A percentile compares a stretch with the other conserved stretches of the same genome.
phyloP scores from a whole-genome alignment of 2,888 invertebrate genomes.

The Disparrhopalites patrizii region DNA sequence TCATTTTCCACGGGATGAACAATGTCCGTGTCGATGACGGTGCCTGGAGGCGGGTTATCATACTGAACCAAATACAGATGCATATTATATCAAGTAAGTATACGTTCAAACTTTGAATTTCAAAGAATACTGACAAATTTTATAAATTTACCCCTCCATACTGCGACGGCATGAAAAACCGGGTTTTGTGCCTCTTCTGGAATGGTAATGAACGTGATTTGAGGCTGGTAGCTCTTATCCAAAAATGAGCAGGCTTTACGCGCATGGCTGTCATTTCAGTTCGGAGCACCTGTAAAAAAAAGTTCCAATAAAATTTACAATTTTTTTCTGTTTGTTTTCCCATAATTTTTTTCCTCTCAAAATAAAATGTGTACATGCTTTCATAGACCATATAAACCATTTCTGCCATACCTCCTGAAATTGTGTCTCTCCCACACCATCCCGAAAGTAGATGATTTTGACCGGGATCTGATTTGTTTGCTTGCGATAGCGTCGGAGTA shows the following conservation, averaged over 20 bases:
- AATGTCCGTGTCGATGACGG: conserved; percentile 55
- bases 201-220: conserved; percentile 60
- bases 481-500: conserved; percentile 38
- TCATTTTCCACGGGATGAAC: conserved; percentile 56
- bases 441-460: conserved; percentile 51
- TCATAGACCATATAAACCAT: not conserved
- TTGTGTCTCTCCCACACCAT: conserved; percentile 53
- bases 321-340: not conserved
- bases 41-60: conserved; percentile 56
- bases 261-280: conserved; percentile 45
- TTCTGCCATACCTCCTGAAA: conserved; percentile 45
- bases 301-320: not conserved
- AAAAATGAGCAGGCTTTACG: conserved; percentile 58
- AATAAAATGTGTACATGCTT: not conserved
- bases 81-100: not conserved
- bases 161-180: conserved; percentile 54
- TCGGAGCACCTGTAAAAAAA: conserved; percentile 47
- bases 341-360: not conserved
- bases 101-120: not conserved
- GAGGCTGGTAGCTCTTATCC: conserved; percentile 57
- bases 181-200: conserved; percentile 61
- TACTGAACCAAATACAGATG: not conserved
- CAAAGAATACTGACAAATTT: too few species aligned
- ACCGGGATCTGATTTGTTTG: conserved; percentile 46
- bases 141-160: too few species aligned